phyloP scores from a whole-genome alignment of 2,888 invertebrate species.

The Hetaerina titia region DNA sequence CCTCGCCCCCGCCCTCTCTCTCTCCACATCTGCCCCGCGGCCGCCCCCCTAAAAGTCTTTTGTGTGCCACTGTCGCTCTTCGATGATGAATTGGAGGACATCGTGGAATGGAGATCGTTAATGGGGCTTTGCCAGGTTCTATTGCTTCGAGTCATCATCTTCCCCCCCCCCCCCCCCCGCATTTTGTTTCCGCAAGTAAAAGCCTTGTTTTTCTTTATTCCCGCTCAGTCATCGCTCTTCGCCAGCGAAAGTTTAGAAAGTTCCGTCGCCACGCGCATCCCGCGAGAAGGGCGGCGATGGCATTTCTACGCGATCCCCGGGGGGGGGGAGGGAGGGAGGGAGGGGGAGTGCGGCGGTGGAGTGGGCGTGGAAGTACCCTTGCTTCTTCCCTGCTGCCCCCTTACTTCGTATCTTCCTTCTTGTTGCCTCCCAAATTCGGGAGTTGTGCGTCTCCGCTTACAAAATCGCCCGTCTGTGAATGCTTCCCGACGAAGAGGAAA shows the following conservation, averaged over 20 bases:
- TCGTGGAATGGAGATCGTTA: background rate
- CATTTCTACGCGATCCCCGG: background rate
- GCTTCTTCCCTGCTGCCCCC: too few species aligned
- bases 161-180: background rate
- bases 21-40: too few species aligned
- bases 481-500: too few species aligned
- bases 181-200: constrained; percentile 57
- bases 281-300: background rate
- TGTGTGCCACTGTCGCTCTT: background rate
- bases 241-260: constrained; percentile 61
- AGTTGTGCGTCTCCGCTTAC: too few species aligned
- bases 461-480: too few species aligned
- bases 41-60: background rate
- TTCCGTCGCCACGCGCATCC: background rate
- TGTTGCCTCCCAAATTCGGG: too few species aligned
- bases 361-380: background rate
- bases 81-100: background rate
- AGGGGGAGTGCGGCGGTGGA: background rate
- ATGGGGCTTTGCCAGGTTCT: background rate
- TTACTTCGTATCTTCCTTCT: too few species aligned
- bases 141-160: background rate
- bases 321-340: background rate
- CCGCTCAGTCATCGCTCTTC: constrained; percentile 51
- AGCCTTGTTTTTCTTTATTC: constrained; percentile 46
- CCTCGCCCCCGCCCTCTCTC: background rate